These are phyloP conservation scores for Fregetta grallaria DNA, from an alignment of 2,113 vertebrate species.

Conservation along the genomic window DNA sequence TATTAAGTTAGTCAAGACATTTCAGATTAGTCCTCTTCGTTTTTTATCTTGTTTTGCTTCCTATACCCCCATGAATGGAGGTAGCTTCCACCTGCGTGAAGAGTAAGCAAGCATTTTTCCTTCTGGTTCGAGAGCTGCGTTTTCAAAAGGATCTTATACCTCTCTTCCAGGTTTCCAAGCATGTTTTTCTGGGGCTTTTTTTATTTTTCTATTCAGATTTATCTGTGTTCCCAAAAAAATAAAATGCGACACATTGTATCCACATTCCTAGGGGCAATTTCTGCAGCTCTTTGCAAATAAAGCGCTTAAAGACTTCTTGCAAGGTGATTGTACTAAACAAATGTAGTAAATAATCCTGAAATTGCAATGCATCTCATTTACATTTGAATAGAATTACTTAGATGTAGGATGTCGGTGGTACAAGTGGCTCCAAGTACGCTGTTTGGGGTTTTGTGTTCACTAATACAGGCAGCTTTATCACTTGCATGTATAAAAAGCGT, in stretches of 20 bases:
- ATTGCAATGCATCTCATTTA: slow-evolving; percentile 15
- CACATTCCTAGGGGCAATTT: background rate
- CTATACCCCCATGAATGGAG: background rate
- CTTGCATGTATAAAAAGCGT: background rate
- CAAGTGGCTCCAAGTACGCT: background rate
- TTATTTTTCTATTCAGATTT: background rate
- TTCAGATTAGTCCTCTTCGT: background rate
- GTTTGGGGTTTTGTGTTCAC: background rate
- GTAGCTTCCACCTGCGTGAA: background rate
- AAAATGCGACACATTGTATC: background rate
- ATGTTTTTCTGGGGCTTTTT: background rate
- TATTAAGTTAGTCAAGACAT: background rate
- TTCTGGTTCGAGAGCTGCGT: background rate
- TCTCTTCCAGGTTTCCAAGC: background rate
- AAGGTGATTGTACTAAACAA: slow-evolving; percentile 48
- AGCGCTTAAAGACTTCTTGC: background rate
- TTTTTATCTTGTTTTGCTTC: background rate
- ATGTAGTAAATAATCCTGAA: slow-evolving; percentile 52
- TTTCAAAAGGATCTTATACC: background rate
- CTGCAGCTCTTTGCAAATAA: slow-evolving; percentile 31
- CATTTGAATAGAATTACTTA: slow-evolving; percentile 49
- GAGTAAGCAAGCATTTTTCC: background rate
- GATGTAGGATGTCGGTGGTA: background rate
- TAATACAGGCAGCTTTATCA: background rate
- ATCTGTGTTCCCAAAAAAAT: background rate